These are phyloP conservation scores for Netelia fuscicornis DNA, from an alignment of 2,888 invertebrate genomes.

Conservation along the genomic window DNA sequence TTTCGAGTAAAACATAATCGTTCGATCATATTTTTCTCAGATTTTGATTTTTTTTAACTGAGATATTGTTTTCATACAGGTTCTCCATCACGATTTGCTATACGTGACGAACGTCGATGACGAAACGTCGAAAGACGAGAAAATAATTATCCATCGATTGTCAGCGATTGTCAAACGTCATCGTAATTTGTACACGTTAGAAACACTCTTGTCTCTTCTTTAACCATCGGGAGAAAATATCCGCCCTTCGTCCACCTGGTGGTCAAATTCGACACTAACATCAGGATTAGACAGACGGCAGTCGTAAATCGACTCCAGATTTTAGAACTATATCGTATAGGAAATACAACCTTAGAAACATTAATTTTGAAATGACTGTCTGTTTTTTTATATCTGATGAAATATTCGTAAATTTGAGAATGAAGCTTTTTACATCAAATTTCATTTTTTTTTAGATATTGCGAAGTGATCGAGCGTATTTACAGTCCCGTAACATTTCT, in stretches of 20 bases:
- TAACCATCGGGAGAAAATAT: too few relatives aligned
- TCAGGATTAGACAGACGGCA: too few relatives aligned
- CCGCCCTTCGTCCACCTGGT: too few relatives aligned
- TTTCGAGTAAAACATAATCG: conserved; percentile 35
- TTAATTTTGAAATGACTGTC: too few relatives aligned
- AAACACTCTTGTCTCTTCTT: background rate
- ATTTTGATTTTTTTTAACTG: background rate
- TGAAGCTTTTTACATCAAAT: too few relatives aligned
- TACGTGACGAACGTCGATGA: conserved; percentile 20
- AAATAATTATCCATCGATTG: conserved; percentile 48
- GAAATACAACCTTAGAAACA: too few relatives aligned
- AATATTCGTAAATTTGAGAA: too few relatives aligned
- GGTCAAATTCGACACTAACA: too few relatives aligned
- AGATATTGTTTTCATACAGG: conserved; percentile 16
- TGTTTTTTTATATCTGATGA: too few relatives aligned
- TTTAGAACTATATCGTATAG: too few relatives aligned
- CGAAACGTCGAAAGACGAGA: conserved; percentile 17
- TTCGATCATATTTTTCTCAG: background rate
- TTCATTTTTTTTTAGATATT: conserved; percentile 18
- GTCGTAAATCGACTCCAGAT: too few relatives aligned
- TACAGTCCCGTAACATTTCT: conserved; percentile 48
- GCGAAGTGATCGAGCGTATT: conserved; percentile 28
- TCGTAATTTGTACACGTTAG: conserved; percentile 57
- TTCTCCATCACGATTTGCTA: conserved; percentile 60
- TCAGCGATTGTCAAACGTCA: conserved; percentile 59